Evolutionary conservation across 37 sponge, comb jelly and placozoan species (phyloP), one percentile per base, ranked within the genome.

Genomic region (Cladorhizidae sp.): DNA sequence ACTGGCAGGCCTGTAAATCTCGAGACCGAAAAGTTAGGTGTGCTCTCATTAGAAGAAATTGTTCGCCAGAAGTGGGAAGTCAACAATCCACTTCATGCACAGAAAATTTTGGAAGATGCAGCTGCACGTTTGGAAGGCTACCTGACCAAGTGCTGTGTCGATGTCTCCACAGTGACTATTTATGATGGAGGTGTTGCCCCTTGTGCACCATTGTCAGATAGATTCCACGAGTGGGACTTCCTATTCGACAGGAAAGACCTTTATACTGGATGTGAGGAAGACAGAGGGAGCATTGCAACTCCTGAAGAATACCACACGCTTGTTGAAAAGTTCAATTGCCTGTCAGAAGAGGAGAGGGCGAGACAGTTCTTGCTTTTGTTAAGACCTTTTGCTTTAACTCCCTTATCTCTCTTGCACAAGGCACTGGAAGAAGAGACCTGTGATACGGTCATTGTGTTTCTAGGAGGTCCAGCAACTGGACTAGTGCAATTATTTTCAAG

Each of bases 391-490:
- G 9, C 33, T 11, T 20, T 83, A 31, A 38, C 55, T 8, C 38
- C 75, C 1, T 45, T 83, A 37, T 14, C 17, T 12, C 17, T 25
- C 36, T 73, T 82, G 38, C 33, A 49, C 2, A 2, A 17, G 58
- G 18, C 57, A n/a, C 38, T 82, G 32, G 36, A 65, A 65, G 36
- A 65, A 65, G 36, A 29, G 5, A 12, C 23, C 22, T 67, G 40
- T 83, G 39, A 2, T 22, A 67, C 64, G 0, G 2, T 83, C 8
- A 21, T 23, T 17, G 20, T 83, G 21, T 83, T 74, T n/a, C 64
- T 83, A 29, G 84, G 84, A 22, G 84, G 84, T 31, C 84, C 84
- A 52, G 75, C 76, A 29, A 83, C 84, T 42, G 84, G 76, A 49
- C 39, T 83, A 57, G 65, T 74, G 32, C 32, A 75, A n/a, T 56